Evolutionary conservation across 2,113 vertebrate genomes (phyloP).

Genomic region (Synodontis membranacea): DNA sequence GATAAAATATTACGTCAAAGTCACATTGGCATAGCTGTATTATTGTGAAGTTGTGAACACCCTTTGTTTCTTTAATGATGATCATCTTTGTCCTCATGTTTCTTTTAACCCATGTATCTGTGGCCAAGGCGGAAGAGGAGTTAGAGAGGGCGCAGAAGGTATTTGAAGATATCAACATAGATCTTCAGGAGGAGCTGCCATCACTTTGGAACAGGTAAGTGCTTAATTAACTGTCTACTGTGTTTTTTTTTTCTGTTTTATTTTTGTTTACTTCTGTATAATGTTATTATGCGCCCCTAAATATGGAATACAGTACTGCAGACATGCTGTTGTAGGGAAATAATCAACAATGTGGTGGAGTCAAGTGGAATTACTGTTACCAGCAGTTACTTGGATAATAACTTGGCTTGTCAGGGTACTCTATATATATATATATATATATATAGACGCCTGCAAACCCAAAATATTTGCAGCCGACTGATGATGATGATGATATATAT

Average conservation of each 20-base stretch:
- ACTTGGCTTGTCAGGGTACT: no score
- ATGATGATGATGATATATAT: no score
- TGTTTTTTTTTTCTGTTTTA: not conserved
- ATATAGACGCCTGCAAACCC: no score
- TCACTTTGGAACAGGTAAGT: constrained; percentile 96
- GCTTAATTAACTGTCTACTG: constrained; percentile 9
- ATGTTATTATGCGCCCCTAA: not conserved
- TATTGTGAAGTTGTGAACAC: not conserved
- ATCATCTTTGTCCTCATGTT: not conserved
- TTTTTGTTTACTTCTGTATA: not conserved
- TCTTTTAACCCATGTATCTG: not conserved
- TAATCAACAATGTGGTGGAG: not conserved
- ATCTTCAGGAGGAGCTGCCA: constrained; percentile 95
- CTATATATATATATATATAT: no score
- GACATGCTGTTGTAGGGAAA: not conserved
- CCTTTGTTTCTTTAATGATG: not conserved
- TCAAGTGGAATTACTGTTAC: not conserved
- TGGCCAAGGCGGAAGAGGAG: constrained; percentile 93
- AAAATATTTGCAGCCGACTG: no score
- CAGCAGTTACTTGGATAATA: no score
- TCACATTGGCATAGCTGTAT: not conserved
- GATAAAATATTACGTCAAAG: not conserved
- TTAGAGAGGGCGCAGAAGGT: constrained; percentile 96
- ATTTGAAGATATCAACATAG: constrained; percentile 96
- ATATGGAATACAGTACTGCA: not conserved